Evolutionary conservation across 2,888 invertebrate genomes (phyloP), one percentile per base, ranked within the genome.

Genomic region (Volucella inanis): DNA sequence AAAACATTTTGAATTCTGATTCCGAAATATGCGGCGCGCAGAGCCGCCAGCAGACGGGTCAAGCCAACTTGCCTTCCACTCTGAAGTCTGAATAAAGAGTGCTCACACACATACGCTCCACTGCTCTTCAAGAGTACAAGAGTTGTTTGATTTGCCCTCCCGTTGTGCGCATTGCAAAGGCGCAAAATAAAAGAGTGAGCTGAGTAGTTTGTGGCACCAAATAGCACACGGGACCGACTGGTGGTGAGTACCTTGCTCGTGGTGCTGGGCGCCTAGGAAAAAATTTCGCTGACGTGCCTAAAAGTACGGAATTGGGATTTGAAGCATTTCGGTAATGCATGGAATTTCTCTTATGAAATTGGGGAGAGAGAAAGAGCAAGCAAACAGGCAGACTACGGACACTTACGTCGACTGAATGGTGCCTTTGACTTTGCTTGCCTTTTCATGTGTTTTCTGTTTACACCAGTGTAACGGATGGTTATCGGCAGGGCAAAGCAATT

Each of bases 271-370:
- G 52, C 87, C 88, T 87, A 80, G 52, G 87, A 64, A 79, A 87
- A 88, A 88, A 88, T 89, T 88, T 89, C 88, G 88, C 88, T 89
- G 88, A 89, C 89, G 89, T 89, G 89, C 88, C 88, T 88, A 88
- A 88, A 89, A 88, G 88, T 89, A 88, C 78, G 88, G 87, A 88
- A 87, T 88, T 84, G 87, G 88, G 89, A 88, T 88, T 88, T 88
- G 87, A 88, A 84, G 78, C 87, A 89, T 89, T 87, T 88, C 87
- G 87, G 84, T 87, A 87, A 88, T 88, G 88, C 87, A 75, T 78
- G 87, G 87, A 87, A 87, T 87, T 87, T 81, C 77, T 85, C 81
- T 86, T 81, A 79, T 79, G 74, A 70, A 64, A 65, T 68, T 18
- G 47, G 50, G 18, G n/a, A 31, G 68, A 75, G 55, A 70, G 79